Evolutionary conservation across 2,888 invertebrate species (phyloP), one percentile per base, ranked within the genome.

Genomic region (Dilophus febrilis): DNA sequence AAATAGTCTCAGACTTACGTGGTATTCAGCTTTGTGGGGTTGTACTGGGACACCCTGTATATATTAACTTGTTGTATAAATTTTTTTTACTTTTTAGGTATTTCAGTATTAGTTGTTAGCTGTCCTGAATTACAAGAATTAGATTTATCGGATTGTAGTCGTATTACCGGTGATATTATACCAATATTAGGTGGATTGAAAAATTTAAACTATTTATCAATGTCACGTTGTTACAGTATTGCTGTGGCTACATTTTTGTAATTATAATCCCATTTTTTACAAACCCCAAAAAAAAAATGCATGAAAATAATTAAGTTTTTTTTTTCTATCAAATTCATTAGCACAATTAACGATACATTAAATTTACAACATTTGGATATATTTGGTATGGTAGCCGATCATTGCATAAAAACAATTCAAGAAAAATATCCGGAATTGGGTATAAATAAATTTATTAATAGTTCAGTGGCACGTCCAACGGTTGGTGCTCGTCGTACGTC

Each of bases 381-480:
- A 44, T 88, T 86, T 66, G 86, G 86, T 10, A 72, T 84, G 59
- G 67, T 88, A 38, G 74, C 75, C 38, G 59, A 59, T 35, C 52
- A 52, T 13, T 67, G 70, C 17, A 50, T 77, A 41, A 59, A 66
- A 48, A 57, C 64, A 35, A 56, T 79, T 17, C 66, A 68, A 46
- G 61, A 66, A 13, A 66, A 63, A 42, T 67, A 80, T 50, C 65
- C 70, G 3, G 60, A 63, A 42, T 70, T 81, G 39, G 68, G 72
- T 50, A 68, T 85, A 35, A 86, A 85, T 59, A 74, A 76, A 55
- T 77, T 74, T 51, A 71, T 74, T 44, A 82, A 80, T 56, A 90
- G 90, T 51, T 84, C 85, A 1, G 78, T 92, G 12, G 88, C 90
- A 0, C 67, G 87, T 12, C 92, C 92, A 0, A 91, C 92, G 0